Evolutionary conservation across 2,113 vertebrate genomes (phyloP).

Genomic region (Microcebus jonahi): DNA sequence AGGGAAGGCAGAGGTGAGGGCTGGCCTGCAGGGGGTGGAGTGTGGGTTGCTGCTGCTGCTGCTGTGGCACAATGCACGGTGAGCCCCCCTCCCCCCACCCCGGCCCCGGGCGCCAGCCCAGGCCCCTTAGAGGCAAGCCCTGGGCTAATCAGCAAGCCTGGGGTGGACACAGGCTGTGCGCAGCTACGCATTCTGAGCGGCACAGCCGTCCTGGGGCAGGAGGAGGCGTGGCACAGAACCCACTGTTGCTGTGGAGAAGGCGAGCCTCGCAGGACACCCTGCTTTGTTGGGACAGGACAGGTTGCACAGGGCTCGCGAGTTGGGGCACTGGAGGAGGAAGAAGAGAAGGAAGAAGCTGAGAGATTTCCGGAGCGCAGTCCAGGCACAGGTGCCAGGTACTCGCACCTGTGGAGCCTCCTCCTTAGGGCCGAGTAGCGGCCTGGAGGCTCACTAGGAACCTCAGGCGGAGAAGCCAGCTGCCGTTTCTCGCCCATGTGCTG

Average conservation of each 20-base stretch:
- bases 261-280: background rate
- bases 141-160: background rate
- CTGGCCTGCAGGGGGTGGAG: background rate
- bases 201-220: background rate
- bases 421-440: background rate
- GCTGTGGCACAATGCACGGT: background rate
- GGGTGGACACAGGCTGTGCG: fast-evolving
- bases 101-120: background rate
- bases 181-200: background rate
- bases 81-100: background rate
- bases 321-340: background rate
- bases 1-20: background rate
- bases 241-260: background rate
- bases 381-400: background rate
- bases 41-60: background rate
- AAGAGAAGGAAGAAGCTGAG: background rate
- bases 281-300: background rate
- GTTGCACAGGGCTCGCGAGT: background rate
- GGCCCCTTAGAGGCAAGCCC: background rate
- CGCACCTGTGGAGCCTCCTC: background rate
- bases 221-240: too few relatives aligned
- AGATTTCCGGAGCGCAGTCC: background rate
- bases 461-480: background rate
- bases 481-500: background rate
- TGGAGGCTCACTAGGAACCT: background rate